Conservation (phyloP, 2,888 invertebrate genomes). For the Ryuthela nishihirai region DNA sequence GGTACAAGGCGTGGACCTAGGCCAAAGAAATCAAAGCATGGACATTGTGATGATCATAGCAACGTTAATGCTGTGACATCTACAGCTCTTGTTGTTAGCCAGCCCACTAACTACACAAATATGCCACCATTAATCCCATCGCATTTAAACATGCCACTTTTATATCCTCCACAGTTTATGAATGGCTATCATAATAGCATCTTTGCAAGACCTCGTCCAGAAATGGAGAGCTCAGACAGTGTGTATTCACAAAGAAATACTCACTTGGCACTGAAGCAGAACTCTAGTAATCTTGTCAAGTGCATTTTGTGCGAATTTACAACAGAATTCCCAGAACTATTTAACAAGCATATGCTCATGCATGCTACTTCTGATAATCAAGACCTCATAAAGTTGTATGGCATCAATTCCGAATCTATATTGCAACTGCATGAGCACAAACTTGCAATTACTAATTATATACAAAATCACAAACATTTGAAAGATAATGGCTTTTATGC, state of each 20-base stretch:
- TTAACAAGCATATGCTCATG: slow-evolving; percentile 50
- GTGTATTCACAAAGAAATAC: no score
- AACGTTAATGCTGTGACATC: not conserved
- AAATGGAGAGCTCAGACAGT: no score
- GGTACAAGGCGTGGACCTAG: slow-evolving; percentile 85
- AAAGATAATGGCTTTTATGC: not conserved
- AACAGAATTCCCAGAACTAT: slow-evolving; percentile 47
- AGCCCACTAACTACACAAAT: not conserved
- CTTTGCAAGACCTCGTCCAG: not conserved
- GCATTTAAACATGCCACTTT: not conserved
- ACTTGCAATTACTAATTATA: not conserved
- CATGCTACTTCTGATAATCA: slow-evolving; percentile 51
- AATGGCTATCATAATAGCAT: slow-evolving; percentile 2
- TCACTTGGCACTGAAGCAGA: no score
- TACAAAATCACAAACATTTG: not conserved
- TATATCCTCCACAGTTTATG: slow-evolving; percentile 17
- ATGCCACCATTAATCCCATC: not conserved
- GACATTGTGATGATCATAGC: slow-evolving; percentile 25
- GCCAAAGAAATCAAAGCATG: slow-evolving; percentile 46
- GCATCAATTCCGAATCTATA: slow-evolving; percentile 46
- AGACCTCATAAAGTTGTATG: slow-evolving; percentile 48
- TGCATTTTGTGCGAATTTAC: slow-evolving; percentile 52
- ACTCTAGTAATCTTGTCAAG: slow-evolving; percentile 36
- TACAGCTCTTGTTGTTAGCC: not conserved
- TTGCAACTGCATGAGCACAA: slow-evolving; percentile 35